A percentile compares a stretch with the other conserved stretches of the same genome.
phyloP scores from a whole-genome alignment of 2,888 invertebrate genomes.

The Drosophila limbata region DNA sequence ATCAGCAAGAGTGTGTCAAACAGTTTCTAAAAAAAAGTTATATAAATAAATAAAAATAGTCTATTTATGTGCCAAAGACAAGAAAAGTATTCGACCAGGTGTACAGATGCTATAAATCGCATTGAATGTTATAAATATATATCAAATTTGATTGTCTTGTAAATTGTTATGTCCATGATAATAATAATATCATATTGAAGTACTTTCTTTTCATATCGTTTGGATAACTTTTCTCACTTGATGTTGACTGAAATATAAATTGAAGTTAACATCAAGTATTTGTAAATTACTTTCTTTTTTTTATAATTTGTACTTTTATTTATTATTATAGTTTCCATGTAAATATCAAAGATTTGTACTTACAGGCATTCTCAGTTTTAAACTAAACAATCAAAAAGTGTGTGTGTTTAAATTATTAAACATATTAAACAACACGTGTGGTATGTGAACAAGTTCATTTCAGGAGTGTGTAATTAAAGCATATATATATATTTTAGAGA shows the following conservation, averaged over 20 bases:
- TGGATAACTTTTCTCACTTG: slow-evolving; percentile 11
- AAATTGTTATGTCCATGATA: slow-evolving; percentile 71
- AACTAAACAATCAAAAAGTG: slow-evolving; percentile 36
- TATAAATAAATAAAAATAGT: slow-evolving; percentile 33
- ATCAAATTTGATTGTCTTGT: slow-evolving; percentile 73
- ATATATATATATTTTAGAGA: slow-evolving; percentile 18
- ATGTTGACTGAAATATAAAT: slow-evolving; percentile 25
- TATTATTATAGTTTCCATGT: slow-evolving; percentile 44
- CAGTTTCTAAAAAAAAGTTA: slow-evolving; percentile 23
- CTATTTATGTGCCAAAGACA: slow-evolving; percentile 21
- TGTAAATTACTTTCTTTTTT: slow-evolving; percentile 29
- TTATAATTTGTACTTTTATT: slow-evolving; percentile 16
- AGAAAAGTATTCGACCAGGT: slow-evolving; percentile 27
- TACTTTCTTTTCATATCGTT: slow-evolving; percentile 5
- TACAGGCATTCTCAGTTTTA: slow-evolving; percentile 58
- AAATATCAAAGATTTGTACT: slow-evolving; percentile 63
- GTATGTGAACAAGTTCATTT: slow-evolving; percentile 58
- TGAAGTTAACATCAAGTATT: slow-evolving; percentile 25
- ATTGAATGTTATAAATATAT: slow-evolving; percentile 62
- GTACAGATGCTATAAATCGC: slow-evolving; percentile 56
- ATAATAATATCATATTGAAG: slow-evolving; percentile 34
- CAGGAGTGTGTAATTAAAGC: slow-evolving; percentile 55
- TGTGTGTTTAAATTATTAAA: slow-evolving; percentile 38
- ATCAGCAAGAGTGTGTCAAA: slow-evolving; percentile 54
- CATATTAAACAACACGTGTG: slow-evolving; percentile 54